Conservation (phyloP, 2,113 vertebrate genomes). For the Xiphophorus couchianus region DNA sequence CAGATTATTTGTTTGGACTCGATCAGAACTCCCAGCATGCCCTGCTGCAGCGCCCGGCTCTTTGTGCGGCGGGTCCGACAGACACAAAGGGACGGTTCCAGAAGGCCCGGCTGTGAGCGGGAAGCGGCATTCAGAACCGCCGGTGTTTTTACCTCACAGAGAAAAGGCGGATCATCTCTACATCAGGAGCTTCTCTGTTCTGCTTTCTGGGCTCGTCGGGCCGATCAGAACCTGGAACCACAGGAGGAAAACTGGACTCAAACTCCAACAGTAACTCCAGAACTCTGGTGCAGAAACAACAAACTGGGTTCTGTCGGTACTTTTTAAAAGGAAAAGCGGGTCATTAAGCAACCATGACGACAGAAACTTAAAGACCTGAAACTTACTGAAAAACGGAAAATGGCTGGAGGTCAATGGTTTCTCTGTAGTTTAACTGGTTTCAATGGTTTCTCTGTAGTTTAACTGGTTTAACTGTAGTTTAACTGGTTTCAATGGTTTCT, state of each 20-base stretch:
- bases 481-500: too few relatives aligned
- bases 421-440: too few relatives aligned
- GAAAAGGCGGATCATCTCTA: conserved; percentile 48
- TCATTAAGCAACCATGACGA: too few relatives aligned
- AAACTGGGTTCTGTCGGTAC: too few relatives aligned
- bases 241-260: background rate
- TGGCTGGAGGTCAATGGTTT: too few relatives aligned
- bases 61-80: conserved; percentile 21
- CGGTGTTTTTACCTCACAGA: conserved; percentile 51
- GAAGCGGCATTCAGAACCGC: conserved; percentile 29
- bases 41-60: conserved; percentile 4
- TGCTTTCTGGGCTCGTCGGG: conserved; percentile 11
- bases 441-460: too few relatives aligned
- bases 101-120: conserved; percentile 51
- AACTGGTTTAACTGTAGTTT: too few relatives aligned
- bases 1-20: conserved; percentile 3
- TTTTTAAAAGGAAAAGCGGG: too few relatives aligned
- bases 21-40: background rate
- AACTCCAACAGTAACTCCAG: too few relatives aligned
- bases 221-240: conserved; percentile 39
- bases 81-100: conserved; percentile 63
- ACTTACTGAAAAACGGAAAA: too few relatives aligned
- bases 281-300: too few relatives aligned
- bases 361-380: too few relatives aligned
- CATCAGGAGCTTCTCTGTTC: conserved; percentile 3